Conservation (phyloP, 2,888 invertebrate species). For the Priocnemis perturbator region DNA sequence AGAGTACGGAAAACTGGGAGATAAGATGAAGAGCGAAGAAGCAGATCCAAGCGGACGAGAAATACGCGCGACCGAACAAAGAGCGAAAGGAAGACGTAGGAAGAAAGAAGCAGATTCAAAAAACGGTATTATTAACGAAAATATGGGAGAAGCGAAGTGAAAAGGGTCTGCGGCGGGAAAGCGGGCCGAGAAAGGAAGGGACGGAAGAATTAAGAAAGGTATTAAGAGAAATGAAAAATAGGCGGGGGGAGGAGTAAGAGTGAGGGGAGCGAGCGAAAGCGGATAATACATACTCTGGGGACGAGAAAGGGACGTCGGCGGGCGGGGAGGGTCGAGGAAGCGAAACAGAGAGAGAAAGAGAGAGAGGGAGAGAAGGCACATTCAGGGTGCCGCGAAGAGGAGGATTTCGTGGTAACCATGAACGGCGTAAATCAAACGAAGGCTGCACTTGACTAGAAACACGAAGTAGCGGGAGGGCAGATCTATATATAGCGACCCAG, state of each 20-base stretch:
- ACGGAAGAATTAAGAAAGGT: not conserved
- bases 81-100: too few species aligned
- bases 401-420: conserved; percentile 62
- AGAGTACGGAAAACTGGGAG: too few species aligned
- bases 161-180: not conserved
- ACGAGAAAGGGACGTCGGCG: not conserved
- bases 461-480: conserved; percentile 62
- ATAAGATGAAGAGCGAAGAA: too few species aligned
- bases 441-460: conserved; percentile 69
- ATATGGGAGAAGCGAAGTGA: not conserved
- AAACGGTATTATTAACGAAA: too few species aligned
- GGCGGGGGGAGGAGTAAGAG: not conserved
- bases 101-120: too few species aligned
- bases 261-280: not conserved
- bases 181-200: not conserved
- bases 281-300: not conserved
- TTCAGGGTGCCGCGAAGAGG: conserved; percentile 44
- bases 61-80: too few species aligned
- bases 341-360: conserved; percentile 8
- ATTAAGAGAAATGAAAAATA: too few species aligned
- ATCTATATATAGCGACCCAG: conserved; percentile 63
- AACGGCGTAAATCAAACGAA: conserved; percentile 68
- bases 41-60: too few species aligned
- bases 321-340: conserved; percentile 20
- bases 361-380: conserved; percentile 18